Evolutionary conservation across 2,888 invertebrate genomes (phyloP).

Genomic region (Apeira syringaria): DNA sequence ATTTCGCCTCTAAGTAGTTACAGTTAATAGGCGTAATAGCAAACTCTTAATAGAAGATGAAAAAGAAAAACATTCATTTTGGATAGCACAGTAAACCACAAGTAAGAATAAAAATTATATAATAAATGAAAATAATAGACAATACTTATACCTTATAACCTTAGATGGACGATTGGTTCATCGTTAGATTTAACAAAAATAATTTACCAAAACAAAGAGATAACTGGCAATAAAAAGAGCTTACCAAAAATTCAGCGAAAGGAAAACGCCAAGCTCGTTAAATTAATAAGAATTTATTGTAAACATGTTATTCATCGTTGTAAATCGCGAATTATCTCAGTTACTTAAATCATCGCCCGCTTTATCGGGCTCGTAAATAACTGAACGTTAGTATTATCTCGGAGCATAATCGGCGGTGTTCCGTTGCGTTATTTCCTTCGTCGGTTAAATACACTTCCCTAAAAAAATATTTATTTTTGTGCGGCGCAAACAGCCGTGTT

Average conservation of each 20-base stretch:
- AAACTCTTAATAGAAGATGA: no score
- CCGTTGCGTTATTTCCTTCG: slow-evolving; percentile 66
- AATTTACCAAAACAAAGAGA: slow-evolving; percentile 1
- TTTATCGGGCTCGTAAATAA: slow-evolving; percentile 73
- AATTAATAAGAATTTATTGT: slow-evolving; percentile 52
- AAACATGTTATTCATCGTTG: slow-evolving; percentile 65
- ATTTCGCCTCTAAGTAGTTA: no score
- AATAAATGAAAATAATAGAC: no score
- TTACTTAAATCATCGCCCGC: slow-evolving; percentile 74
- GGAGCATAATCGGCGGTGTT: slow-evolving; percentile 70
- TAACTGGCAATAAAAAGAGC: slow-evolving; percentile 2
- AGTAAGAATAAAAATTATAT: no score
- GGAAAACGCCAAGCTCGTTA: slow-evolving; percentile 8
- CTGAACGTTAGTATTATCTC: slow-evolving; percentile 61
- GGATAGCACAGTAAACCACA: no score
- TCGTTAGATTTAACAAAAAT: no score
- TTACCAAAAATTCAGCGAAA: slow-evolving; percentile 1
- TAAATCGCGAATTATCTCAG: slow-evolving; percentile 67
- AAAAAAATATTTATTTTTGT: slow-evolving; percentile 63
- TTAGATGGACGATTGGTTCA: no score
- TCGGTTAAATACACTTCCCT: slow-evolving; percentile 65
- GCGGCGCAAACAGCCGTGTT: slow-evolving; percentile 45
- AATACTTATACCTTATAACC: no score
- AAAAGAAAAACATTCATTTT: no score
- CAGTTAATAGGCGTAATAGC: no score